Conservation (phyloP, 2,113 vertebrate species). For the Lophura nycthemera region DNA sequence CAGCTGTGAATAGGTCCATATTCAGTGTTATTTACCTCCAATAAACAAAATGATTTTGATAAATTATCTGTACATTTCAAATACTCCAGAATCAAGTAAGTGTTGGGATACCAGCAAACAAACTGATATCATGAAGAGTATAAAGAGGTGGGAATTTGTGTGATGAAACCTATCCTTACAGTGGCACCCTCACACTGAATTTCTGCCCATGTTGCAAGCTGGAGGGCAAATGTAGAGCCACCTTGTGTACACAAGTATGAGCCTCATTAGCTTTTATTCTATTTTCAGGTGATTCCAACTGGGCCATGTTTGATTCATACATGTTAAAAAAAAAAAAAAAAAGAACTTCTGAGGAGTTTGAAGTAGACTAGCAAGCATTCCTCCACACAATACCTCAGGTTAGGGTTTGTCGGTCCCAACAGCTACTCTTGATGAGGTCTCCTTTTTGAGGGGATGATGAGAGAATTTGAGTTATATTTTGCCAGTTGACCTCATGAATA, state of each 20-base stretch:
- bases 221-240: background rate
- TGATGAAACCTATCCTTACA: background rate
- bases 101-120: background rate
- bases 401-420: background rate
- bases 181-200: background rate
- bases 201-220: background rate
- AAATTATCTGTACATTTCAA: background rate
- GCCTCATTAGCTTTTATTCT: background rate
- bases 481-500: background rate
- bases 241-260: background rate
- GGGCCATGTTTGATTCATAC: background rate
- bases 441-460: rapidly evolving
- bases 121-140: background rate
- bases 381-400: background rate
- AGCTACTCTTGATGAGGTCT: background rate
- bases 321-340: background rate
- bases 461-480: background rate
- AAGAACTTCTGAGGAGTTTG: background rate
- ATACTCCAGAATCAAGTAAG: background rate
- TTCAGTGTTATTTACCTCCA: background rate
- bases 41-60: background rate
- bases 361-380: background rate
- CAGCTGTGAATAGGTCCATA: background rate
- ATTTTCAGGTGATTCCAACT: background rate
- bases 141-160: background rate